phyloP scores from a whole-genome alignment of 2,888 invertebrate species.

The Aquatica leii region DNA sequence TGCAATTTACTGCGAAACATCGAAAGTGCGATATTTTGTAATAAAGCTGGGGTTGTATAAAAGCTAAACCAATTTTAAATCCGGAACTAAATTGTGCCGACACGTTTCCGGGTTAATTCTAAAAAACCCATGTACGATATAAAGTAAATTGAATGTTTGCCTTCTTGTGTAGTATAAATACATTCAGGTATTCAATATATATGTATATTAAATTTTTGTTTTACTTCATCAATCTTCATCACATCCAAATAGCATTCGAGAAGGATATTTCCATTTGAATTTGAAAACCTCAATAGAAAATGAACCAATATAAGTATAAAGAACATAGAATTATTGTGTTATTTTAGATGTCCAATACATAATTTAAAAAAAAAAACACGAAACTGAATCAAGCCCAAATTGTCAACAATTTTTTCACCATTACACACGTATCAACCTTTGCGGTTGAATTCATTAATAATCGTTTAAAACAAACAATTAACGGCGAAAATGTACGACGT shows the following conservation, averaged over 20 bases:
- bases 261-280: neutral
- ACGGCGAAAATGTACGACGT: too few relatives aligned
- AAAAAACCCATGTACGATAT: slow-evolving; percentile 1
- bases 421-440: too few relatives aligned
- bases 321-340: too few relatives aligned
- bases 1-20: neutral
- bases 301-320: too few relatives aligned
- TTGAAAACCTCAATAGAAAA: too few relatives aligned
- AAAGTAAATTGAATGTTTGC: neutral
- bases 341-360: too few relatives aligned
- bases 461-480: too few relatives aligned
- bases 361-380: too few relatives aligned
- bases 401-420: too few relatives aligned
- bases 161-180: neutral
- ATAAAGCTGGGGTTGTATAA: neutral
- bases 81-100: slow-evolving; percentile 2
- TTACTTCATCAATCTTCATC: slow-evolving; percentile 17
- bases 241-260: neutral
- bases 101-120: slow-evolving; percentile 3
- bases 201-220: slow-evolving; percentile 18
- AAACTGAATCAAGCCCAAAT: too few relatives aligned
- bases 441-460: too few relatives aligned
- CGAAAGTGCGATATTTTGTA: neutral
- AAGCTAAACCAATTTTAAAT: slow-evolving; percentile 4
- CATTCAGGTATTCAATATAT: slow-evolving; percentile 5